These are phyloP conservation scores for Abramis brama DNA, from an alignment of 2,113 vertebrate species.

Conservation along the genomic window DNA sequence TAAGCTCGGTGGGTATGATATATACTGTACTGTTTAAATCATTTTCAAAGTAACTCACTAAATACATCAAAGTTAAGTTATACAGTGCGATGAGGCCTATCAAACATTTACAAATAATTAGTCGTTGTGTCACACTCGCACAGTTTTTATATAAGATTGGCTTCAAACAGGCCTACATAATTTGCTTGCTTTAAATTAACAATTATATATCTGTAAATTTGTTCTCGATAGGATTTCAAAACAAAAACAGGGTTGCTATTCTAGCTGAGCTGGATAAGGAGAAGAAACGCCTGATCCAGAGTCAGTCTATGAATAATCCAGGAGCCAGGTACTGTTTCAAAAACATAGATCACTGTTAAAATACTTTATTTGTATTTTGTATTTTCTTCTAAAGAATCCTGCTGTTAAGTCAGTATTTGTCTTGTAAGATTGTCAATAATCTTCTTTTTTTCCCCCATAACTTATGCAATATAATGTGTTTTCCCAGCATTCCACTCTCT, in stretches of 20 bases:
- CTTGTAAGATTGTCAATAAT: background rate
- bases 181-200: background rate
- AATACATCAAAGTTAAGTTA: background rate
- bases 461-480: background rate
- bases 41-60: background rate
- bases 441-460: background rate
- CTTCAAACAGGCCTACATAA: background rate
- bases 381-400: background rate
- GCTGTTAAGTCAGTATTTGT: background rate
- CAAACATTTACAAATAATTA: background rate
- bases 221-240: constrained; percentile 83
- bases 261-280: constrained; percentile 96
- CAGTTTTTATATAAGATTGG: background rate
- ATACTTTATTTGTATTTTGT: background rate
- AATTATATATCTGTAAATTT: background rate
- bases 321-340: constrained; percentile 84
- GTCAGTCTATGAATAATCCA: constrained; percentile 89
- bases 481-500: constrained; percentile 83
- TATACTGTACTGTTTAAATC: background rate
- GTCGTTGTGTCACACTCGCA: background rate
- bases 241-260: constrained; percentile 94
- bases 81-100: background rate
- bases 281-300: constrained; percentile 93
- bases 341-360: background rate
- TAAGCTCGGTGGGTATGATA: background rate